A percentile compares a stretch with the other conserved stretches of the same genome.
Conservation (phyloP, 2,113 vertebrate species). For the Brachirus orientalis region DNA sequence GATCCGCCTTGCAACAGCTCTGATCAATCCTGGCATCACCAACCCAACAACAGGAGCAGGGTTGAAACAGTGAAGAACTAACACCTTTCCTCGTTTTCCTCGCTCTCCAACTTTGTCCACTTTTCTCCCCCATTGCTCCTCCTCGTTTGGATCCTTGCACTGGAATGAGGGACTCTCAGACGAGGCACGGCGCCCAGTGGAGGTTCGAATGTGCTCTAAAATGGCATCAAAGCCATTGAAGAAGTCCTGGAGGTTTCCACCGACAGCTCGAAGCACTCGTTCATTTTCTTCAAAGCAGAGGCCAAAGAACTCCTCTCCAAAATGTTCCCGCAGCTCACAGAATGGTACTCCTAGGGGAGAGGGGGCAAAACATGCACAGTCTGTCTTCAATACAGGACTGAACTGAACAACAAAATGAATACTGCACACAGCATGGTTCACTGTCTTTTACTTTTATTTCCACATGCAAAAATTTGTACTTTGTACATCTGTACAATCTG, state of each 20-base stretch:
- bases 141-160: conserved; percentile 90
- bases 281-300: conserved; percentile 97
- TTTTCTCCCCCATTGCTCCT: conserved; percentile 78
- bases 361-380: conserved; percentile 14
- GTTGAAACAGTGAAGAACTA: conserved; percentile 95
- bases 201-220: conserved; percentile 96
- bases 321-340: conserved; percentile 92
- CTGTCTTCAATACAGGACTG: not conserved
- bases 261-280: conserved; percentile 93
- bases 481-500: not conserved
- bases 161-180: conserved; percentile 96
- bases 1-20: conserved; percentile 92
- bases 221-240: conserved; percentile 98
- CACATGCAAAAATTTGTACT: too few relatives aligned
- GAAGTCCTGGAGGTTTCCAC: conserved; percentile 95
- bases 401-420: not conserved
- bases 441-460: too few relatives aligned
- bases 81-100: conserved; percentile 80
- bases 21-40: conserved; percentile 94
- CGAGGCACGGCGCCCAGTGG: conserved; percentile 91
- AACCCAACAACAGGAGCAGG: conserved; percentile 91
- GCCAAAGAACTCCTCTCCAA: conserved; percentile 96
- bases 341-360: conserved; percentile 87
- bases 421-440: too few relatives aligned
- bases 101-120: conserved; percentile 44